Percentiles rank a stretch among this genome's conserved stretches.
Conservation (phyloP, 2,113 vertebrate genomes). For the Paramisgurnus dabryanus region DNA sequence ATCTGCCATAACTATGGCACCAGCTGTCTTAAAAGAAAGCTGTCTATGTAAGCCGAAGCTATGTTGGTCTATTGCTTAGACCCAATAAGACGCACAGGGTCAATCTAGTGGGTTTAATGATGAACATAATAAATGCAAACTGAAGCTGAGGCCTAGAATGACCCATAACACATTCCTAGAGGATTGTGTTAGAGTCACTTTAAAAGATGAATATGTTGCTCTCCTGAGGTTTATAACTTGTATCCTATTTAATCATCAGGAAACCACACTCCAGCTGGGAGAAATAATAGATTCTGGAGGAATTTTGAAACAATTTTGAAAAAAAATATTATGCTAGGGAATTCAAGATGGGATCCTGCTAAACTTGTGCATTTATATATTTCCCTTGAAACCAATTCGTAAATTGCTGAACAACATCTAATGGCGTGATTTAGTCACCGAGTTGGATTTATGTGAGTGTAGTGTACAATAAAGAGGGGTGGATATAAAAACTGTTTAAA, state of each 20-base stretch:
- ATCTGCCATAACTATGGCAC: no score
- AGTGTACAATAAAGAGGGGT: constrained; percentile 15
- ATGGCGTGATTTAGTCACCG: not conserved
- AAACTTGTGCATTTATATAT: not conserved
- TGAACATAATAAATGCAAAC: not conserved
- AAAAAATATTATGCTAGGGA: constrained; percentile 38
- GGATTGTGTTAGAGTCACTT: constrained; percentile 37
- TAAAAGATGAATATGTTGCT: constrained; percentile 46
- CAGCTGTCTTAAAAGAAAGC: no score
- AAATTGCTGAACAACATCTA: constrained; percentile 12
- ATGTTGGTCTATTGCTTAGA: not conserved
- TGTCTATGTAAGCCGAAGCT: no score
- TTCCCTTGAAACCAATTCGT: constrained; percentile 1
- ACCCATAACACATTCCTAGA: constrained; percentile 35
- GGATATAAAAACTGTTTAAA: not conserved
- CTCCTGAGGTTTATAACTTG: constrained; percentile 39
- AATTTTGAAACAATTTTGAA: constrained; percentile 33
- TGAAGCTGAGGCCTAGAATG: not conserved
- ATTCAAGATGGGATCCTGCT: not conserved
- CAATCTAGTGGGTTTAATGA: not conserved
- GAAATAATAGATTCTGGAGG: constrained; percentile 31
- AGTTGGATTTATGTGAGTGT: constrained; percentile 10
- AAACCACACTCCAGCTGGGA: constrained; percentile 37
- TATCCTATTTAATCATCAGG: constrained; percentile 22
- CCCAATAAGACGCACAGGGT: not conserved